Evolutionary conservation across 2,888 invertebrate species (phyloP), one percentile per base, ranked within the genome.

Genomic region (Mamestra brassicae): DNA sequence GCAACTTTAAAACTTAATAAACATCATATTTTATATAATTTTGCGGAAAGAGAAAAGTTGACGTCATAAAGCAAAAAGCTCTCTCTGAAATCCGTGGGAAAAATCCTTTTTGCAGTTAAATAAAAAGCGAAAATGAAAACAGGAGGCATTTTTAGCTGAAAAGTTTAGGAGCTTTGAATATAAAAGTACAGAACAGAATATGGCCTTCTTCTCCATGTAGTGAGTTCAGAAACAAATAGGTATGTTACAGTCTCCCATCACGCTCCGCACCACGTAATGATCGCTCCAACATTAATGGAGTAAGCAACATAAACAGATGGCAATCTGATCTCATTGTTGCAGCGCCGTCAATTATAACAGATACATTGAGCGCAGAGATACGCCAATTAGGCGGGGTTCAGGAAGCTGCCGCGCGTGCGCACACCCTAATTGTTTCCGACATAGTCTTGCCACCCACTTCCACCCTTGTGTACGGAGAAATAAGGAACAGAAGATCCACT

Each of bases 331-430:
- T 85, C 82, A 88, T 90, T 89, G 92, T 89, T 89, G 89, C 90
- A 92, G 91, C 89, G 88, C 88, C 87, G 91, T 92, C 94, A 94
- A 94, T 95, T 95, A 95, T 94, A 94, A 94, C 90, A 83, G 92
- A 92, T 92, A 94, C 92, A 93, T 91, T 79, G 92, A 93, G 89
- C 91, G 90, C 91, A 91, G 89, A 93, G 95, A 95, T 95, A 95
- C 95, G 94, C 92, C 96, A 95, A 95, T 96, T 95, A 95, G 91
- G 85, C 72, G 82, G 74, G 81, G 86, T 85, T 89, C 92, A 93
- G 95, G 95, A 95, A 94, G 92, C 92, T 86, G 89, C 89, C 94
- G 95, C 95, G 96, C 95, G 91, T 95, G 96, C 95, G 95, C 95
- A 89, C 90, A 85, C 90, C 90, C 92, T 96, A 96, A 96, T 96